These are phyloP conservation scores for Thunnus albacares DNA, from an alignment of 2,797 vertebrate species.

Conservation along the genomic window DNA sequence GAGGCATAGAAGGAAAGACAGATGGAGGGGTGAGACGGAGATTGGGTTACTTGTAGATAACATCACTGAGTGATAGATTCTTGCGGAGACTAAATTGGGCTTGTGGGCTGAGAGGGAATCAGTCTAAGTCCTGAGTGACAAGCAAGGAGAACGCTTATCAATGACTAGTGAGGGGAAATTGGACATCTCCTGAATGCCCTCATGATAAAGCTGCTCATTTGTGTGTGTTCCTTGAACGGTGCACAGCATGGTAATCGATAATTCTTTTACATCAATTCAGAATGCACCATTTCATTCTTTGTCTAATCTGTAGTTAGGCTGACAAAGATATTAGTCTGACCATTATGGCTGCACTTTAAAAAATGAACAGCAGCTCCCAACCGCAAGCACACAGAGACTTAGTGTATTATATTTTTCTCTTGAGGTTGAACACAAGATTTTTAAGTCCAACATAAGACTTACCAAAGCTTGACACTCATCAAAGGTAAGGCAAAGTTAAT, in stretches of 20 bases:
- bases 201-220: slow-evolving; percentile 77
- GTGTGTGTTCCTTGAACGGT: slow-evolving; percentile 59
- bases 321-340: slow-evolving; percentile 62
- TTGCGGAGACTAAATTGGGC: slow-evolving; percentile 78
- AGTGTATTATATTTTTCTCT: neutral
- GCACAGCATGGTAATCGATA: slow-evolving; percentile 60
- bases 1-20: slow-evolving; percentile 54
- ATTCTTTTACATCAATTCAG: slow-evolving; percentile 66
- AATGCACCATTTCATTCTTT: slow-evolving; percentile 49
- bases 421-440: slow-evolving; percentile 7
- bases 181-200: slow-evolving; percentile 72
- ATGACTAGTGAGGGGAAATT: slow-evolving; percentile 67
- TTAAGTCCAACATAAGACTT: slow-evolving; percentile 21
- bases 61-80: slow-evolving; percentile 79
- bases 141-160: slow-evolving; percentile 74
- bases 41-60: slow-evolving; percentile 75
- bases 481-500: slow-evolving; percentile 3
- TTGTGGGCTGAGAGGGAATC: slow-evolving; percentile 77
- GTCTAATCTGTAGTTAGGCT: slow-evolving; percentile 57
- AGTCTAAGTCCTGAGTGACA: slow-evolving; percentile 79
- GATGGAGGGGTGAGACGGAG: slow-evolving; percentile 64
- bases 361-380: slow-evolving; percentile 37
- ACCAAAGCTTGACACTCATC: neutral
- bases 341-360: slow-evolving; percentile 59
- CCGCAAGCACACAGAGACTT: slow-evolving; percentile 3